These are phyloP conservation scores for Sitodiplosis mosellana DNA, from an alignment of 1,140 invertebrate genomes.

Conservation along the genomic window DNA sequence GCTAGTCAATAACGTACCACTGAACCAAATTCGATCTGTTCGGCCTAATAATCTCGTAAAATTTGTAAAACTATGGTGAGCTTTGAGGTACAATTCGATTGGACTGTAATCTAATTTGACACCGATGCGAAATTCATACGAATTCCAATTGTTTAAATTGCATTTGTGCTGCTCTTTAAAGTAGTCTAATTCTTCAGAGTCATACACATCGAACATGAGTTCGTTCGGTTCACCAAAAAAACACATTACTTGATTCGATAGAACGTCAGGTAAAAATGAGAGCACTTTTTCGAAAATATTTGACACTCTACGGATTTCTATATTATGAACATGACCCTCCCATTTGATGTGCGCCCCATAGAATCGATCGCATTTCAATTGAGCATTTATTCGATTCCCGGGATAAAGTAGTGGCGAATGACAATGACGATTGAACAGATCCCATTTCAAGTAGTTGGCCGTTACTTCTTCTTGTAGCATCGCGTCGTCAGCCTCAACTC, in stretches of 20 bases:
- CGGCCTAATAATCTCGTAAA: conserved; percentile 42
- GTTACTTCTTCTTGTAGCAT: conserved; percentile 5
- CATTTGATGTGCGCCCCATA: conserved; percentile 44
- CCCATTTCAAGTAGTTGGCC: conserved; percentile 32
- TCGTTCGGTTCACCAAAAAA: conserved; percentile 43
- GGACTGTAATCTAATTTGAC: conserved; percentile 41
- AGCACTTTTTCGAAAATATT: conserved; percentile 32
- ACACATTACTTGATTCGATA: conserved; percentile 40
- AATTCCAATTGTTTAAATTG: conserved; percentile 47
- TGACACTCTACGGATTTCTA: conserved; percentile 36
- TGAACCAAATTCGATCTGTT: conserved; percentile 53
- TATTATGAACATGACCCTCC: conserved; percentile 51
- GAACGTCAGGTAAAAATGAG: conserved; percentile 32
- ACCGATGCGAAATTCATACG: conserved; percentile 47
- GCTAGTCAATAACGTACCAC: conserved; percentile 30
- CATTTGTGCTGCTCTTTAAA: conserved; percentile 35
- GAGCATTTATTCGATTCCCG: conserved; percentile 35
- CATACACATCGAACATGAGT: conserved; percentile 29
- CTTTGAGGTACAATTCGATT: conserved; percentile 36
- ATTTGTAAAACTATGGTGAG: conserved; percentile 42
- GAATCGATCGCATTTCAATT: conserved; percentile 43
- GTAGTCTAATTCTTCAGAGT: conserved; percentile 27
- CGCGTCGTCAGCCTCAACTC: conserved; percentile 6
- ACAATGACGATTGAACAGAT: conserved; percentile 51
- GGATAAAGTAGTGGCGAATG: conserved; percentile 46